Evolutionary conservation across 2,888 invertebrate genomes (phyloP), one percentile per base, ranked within the genome.

Genomic region (Falcaria lacertinaria): DNA sequence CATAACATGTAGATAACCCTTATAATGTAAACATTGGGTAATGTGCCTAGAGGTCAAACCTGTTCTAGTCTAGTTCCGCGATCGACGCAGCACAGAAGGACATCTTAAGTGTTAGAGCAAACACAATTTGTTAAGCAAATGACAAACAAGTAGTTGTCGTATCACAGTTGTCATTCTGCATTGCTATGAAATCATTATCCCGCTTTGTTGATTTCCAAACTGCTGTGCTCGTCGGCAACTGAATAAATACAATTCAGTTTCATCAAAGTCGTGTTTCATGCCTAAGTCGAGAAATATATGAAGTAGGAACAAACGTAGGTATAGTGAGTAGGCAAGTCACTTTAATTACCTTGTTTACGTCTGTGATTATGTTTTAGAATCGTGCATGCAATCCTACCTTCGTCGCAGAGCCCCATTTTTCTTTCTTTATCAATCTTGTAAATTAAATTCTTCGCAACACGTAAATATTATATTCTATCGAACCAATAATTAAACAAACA

Each of bases 391-490:
- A 52, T 63, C 80, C 65, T 73, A 88, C 87, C 88, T 69, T 87
- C 87, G 52, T 88, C 84, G 51, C 88, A 86, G 49, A 87, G 78
- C 49, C 88, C 87, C 87, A 88, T 88, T 1, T 37, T 57, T 47
- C 40, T 42, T 16, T 7, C 14, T 14, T 15, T 25, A 25, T 37
- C 37, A 37, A 37, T 37, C 25, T 37, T 37, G 37, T 37, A 15
- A 14, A 15, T 14, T 22, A 22, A 14, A 14, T 7, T 14, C 22
- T 36, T 8, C 8, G 8, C 15, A 7, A 15, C 7, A 37, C 14
- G 3, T 22, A 11, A 28, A 22, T 22, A 8, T 19, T 22, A 14
- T 2, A 13, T 17, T 19, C 17, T 11, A 11, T 28, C 13, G 19
- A 14, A 6, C 15, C 4, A 13, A 7, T 16, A 17, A 19, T 13